These are phyloP conservation scores for Leptoteleia sp. DNA, from an alignment of 1,140 invertebrate species.

Conservation along the genomic window DNA sequence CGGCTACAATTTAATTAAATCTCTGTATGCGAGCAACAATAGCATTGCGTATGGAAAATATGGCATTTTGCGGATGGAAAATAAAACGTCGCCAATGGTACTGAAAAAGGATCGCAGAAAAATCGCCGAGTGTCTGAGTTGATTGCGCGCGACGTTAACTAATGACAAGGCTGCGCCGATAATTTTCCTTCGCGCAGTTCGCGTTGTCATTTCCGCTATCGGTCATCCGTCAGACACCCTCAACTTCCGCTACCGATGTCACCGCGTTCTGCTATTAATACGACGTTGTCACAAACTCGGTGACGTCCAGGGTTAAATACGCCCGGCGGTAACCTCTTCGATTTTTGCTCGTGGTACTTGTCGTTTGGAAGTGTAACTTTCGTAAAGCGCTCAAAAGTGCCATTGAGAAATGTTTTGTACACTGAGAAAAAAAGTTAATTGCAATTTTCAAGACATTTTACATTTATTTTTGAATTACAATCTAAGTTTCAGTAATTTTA, in stretches of 20 bases:
- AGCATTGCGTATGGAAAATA: too few relatives aligned
- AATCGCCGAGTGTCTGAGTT: slow-evolving; percentile 10
- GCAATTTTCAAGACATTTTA: too few relatives aligned
- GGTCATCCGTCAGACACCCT: slow-evolving; percentile 50
- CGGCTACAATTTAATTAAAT: background rate
- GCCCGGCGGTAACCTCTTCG: slow-evolving; percentile 4
- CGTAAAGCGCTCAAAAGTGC: too few relatives aligned
- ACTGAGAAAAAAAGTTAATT: too few relatives aligned
- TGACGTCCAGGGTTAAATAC: slow-evolving; percentile 16
- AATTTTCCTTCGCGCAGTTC: slow-evolving; percentile 47
- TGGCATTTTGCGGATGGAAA: too few relatives aligned
- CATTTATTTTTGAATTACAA: too few relatives aligned
- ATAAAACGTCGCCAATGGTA: too few relatives aligned
- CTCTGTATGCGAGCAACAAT: too few relatives aligned
- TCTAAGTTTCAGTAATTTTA: too few relatives aligned
- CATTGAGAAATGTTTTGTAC: too few relatives aligned
- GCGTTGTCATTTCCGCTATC: slow-evolving; percentile 56
- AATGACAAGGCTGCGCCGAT: slow-evolving; percentile 41
- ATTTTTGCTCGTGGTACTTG: slow-evolving; percentile 2
- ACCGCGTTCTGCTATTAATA: slow-evolving; percentile 30
- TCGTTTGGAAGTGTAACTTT: background rate
- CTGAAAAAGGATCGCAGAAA: background rate
- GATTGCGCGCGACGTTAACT: slow-evolving; percentile 36
- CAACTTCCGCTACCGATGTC: slow-evolving; percentile 43
- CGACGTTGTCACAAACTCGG: slow-evolving; percentile 17